These are phyloP conservation scores for Hippoglossus stenolepis DNA, from an alignment of 2,113 vertebrate genomes.

Conservation along the genomic window DNA sequence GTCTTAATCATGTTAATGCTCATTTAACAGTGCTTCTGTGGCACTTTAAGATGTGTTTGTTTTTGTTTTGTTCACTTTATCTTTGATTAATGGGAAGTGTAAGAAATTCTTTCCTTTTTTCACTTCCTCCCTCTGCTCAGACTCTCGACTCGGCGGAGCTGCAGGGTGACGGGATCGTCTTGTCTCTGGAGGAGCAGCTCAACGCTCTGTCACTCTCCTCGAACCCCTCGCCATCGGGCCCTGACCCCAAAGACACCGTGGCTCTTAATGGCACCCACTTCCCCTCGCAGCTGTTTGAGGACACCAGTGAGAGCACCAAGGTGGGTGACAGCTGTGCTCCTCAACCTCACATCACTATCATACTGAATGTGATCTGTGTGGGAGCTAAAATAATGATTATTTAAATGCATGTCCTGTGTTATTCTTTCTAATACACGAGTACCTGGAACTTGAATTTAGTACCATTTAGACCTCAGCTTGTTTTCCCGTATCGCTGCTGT, in stretches of 20 bases:
- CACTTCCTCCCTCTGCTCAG: conserved; percentile 56
- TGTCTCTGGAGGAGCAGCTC: conserved; percentile 94
- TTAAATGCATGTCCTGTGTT: too few species aligned
- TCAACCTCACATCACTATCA: background rate
- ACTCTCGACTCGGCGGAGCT: conserved; percentile 88
- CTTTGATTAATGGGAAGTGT: background rate
- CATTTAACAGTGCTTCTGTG: too few species aligned
- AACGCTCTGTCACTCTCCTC: conserved; percentile 87
- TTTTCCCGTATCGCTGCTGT: background rate
- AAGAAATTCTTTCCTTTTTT: too few species aligned
- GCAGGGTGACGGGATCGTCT: conserved; percentile 86
- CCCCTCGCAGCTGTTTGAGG: conserved; percentile 85
- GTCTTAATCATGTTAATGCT: too few species aligned
- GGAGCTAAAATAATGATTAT: background rate
- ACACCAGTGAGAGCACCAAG: conserved; percentile 89
- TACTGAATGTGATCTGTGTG: background rate
- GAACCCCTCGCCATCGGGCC: conserved; percentile 73
- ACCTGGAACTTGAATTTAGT: too few species aligned
- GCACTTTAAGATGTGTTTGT: too few species aligned
- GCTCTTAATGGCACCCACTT: conserved; percentile 89
- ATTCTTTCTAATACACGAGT: too few species aligned
- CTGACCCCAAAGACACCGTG: conserved; percentile 82
- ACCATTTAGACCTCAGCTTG: too few species aligned
- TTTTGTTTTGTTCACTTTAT: background rate
- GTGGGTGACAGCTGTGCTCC: conserved; percentile 67